Evolutionary conservation across 2,888 invertebrate genomes (phyloP), one percentile per base, ranked within the genome.

Genomic region (Ethmia dodecea): DNA sequence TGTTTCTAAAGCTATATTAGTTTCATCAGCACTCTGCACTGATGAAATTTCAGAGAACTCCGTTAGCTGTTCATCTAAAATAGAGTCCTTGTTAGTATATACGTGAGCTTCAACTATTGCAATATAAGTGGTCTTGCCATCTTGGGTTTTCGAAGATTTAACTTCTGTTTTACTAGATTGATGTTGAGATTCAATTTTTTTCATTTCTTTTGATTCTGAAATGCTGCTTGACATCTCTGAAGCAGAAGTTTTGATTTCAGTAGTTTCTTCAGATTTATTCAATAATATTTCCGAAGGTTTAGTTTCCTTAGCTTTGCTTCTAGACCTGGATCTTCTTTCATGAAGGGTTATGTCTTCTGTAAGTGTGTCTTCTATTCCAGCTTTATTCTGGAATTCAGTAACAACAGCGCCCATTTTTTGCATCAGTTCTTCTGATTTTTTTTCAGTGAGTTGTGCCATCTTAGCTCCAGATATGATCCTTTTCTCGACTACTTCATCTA

Each of bases 21-120:
- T 49, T 47, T 65, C 55, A 40, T 68, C 61, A 28, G 55, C 56
- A 29, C 57, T 65, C 37, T 64, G 55, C 13, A 60, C 31, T 1
- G 60, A 66, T n/a, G 60, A 53, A 13, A 57, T 64, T 42, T 70
- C 52, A 2, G 53, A 34, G n/a, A n/a, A n/a, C n/a, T n/a, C n/a
- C n/a, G n/a, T n/a, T 5, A 55, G 39, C 32, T 57, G 44, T 35
- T 69, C 69, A 47, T 75, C 68, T 28, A 79, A 64, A 30, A 86
- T 75, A 1, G 73, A 69, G 30, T 83, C 72, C 51, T 69, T 68
- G 26, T 84, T 83, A 2, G 84, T 81, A 13, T 76, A 84, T 4
- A 78, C 74, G 35, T 86, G 86, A 3, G 86, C 61, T 45, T 86
- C 79, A n/a, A 84, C 83, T 20, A 76, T 66, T 2, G 83, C 84